A percentile compares a stretch with the other conserved stretches of the same genome.
Evolutionary conservation across 2,113 vertebrate genomes (phyloP).

Genomic region (Fulmarus glacialis): DNA sequence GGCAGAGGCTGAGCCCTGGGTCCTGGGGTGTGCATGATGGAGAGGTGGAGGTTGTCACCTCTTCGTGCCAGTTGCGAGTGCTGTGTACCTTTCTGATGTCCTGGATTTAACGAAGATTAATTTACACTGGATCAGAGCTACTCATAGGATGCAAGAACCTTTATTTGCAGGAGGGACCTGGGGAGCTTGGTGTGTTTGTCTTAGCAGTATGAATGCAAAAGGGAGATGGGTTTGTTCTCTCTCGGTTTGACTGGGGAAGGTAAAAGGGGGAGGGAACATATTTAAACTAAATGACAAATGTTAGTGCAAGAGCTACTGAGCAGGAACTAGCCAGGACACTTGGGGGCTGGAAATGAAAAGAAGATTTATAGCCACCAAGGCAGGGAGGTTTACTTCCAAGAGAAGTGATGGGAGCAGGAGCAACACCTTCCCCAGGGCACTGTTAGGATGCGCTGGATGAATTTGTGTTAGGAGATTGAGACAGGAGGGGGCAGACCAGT

Average conservation of each 20-base stretch:
- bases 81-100: not conserved
- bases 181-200: not conserved
- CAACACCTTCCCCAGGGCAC: not conserved
- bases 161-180: not conserved
- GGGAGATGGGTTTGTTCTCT: not conserved
- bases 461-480: not conserved
- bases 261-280: not conserved
- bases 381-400: not conserved
- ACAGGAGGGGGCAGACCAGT: not conserved
- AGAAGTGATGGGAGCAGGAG: not conserved
- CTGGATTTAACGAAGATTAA: not conserved
- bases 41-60: not conserved
- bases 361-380: not conserved
- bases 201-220: not conserved
- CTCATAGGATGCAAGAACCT: rapidly evolving
- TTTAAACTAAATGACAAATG: not conserved
- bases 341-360: not conserved
- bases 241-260: not conserved
- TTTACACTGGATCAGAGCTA: not conserved
- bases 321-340: not conserved
- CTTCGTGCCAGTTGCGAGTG: not conserved
- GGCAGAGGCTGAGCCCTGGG: not conserved
- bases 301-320: not conserved
- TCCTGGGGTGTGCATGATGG: not conserved
- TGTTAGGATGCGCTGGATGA: not conserved